phyloP scores from a whole-genome alignment of 2,113 vertebrate genomes.

The Connochaetes taurinus region DNA sequence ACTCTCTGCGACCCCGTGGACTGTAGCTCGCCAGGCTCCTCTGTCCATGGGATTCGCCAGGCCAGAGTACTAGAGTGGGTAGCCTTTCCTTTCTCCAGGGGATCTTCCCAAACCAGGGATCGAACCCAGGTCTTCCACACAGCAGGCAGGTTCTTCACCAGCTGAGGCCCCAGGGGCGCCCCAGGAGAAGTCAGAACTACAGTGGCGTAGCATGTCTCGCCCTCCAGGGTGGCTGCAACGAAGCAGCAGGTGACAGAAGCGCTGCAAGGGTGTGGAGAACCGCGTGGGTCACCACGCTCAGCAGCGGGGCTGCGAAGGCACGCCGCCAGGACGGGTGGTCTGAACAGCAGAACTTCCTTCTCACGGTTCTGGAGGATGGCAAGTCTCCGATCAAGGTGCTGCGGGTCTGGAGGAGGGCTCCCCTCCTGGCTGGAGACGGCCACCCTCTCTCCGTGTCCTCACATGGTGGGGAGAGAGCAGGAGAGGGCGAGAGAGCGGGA shows the following conservation, averaged over 20 bases:
- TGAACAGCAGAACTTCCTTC: neutral
- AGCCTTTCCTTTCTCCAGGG: neutral
- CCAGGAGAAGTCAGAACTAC: too few species aligned
- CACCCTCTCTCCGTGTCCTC: neutral
- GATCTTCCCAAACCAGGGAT: neutral
- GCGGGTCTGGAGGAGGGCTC: neutral
- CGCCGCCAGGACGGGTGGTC: accelerated
- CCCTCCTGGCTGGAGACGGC: neutral
- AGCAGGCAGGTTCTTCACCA: neutral
- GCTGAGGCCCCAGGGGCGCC: neutral
- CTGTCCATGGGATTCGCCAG: neutral
- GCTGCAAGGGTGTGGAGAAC: accelerated
- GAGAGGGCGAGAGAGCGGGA: too few species aligned
- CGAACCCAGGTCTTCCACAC: neutral
- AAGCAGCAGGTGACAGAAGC: neutral
- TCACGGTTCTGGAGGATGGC: neutral
- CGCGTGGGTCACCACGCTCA: accelerated
- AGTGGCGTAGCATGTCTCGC: accelerated
- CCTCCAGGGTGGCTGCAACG: accelerated
- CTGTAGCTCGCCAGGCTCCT: neutral
- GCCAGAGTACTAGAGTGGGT: neutral
- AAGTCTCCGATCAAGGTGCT: neutral
- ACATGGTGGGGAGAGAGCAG: neutral
- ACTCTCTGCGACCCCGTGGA: neutral
- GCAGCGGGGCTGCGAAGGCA: neutral